phyloP scores from a whole-genome alignment of 2,113 vertebrate species.

The Saguinus midas region DNA sequence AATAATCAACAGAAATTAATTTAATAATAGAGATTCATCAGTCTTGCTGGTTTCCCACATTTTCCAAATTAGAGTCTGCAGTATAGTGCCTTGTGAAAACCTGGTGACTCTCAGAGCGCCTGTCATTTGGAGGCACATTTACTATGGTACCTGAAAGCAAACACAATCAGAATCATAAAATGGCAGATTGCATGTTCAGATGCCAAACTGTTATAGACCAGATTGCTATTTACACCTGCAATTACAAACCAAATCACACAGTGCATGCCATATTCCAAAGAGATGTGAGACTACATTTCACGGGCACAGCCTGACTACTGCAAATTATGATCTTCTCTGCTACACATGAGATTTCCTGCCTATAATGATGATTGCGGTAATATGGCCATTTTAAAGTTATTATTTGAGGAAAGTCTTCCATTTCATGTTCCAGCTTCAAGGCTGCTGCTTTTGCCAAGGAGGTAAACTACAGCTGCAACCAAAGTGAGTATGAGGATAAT shows the following conservation, averaged over 20 bases:
- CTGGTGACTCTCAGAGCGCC: not conserved
- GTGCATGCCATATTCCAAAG: not conserved
- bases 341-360: not conserved
- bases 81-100: not conserved
- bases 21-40: not conserved
- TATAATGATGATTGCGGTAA: not conserved
- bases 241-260: slow-evolving; percentile 6
- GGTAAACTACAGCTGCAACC: not conserved
- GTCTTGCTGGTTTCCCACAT: not conserved
- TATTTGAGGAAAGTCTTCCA: not conserved
- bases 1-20: not conserved
- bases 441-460: not conserved
- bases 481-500: not conserved
- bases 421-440: not conserved
- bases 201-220: slow-evolving; percentile 33
- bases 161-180: slow-evolving; percentile 32
- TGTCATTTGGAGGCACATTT: not conserved
- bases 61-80: not conserved
- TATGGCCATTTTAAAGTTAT: not conserved
- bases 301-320: not conserved
- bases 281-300: not conserved
- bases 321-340: not conserved
- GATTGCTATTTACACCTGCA: slow-evolving; percentile 60
- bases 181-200: slow-evolving; percentile 25
- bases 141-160: not conserved